Percentiles rank a stretch among this genome's conserved stretches.
These are phyloP conservation scores for Perodicticus potto DNA, from an alignment of 2,797 vertebrate genomes.

Conservation along the genomic window DNA sequence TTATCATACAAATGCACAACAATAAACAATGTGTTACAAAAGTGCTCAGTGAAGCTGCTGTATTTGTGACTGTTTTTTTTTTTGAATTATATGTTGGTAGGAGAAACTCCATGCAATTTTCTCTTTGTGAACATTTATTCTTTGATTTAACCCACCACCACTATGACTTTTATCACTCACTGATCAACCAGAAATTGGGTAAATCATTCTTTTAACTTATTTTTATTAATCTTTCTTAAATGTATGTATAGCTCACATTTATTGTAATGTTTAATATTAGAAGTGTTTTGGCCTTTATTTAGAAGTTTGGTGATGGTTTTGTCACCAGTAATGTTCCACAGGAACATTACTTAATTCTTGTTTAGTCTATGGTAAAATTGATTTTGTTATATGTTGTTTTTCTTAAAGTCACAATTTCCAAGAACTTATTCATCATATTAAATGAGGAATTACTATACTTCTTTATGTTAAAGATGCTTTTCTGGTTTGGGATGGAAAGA, in stretches of 20 bases:
- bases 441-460: too few relatives aligned
- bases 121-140: neutral
- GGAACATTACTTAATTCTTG: too few relatives aligned
- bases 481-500: neutral
- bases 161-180: neutral
- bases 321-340: too few relatives aligned
- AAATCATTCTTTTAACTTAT: neutral
- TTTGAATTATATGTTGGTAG: neutral
- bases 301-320: too few relatives aligned
- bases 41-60: neutral
- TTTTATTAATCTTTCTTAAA: neutral
- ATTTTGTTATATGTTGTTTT: too few relatives aligned
- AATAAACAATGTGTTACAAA: neutral
- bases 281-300: too few relatives aligned
- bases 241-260: neutral
- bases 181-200: neutral
- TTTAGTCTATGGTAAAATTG: too few relatives aligned
- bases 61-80: neutral
- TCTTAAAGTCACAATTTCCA: too few relatives aligned
- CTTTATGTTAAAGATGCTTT: neutral
- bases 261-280: too few relatives aligned
- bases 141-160: neutral
- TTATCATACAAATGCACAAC: neutral
- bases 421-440: too few relatives aligned
- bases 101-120: neutral